Base-by-base conservation (phyloP, 1,140 invertebrate genomes). In the Thaumatotibia leucotreta region DNA sequence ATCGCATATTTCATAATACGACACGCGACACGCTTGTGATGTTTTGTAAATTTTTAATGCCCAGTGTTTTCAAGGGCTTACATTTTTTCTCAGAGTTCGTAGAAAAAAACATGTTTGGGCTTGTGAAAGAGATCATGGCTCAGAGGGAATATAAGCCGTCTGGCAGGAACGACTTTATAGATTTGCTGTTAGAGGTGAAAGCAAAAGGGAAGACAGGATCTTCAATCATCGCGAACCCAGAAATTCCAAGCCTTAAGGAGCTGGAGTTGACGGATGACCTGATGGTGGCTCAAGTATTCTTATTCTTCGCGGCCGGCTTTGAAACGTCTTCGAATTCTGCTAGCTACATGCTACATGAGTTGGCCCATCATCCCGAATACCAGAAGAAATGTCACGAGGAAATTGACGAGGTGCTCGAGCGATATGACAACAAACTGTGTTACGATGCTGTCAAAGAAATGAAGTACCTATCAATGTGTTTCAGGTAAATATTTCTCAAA, bases 301-400 rank as follows among this genome's bases (percentile, higher is more conserved):
- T 92, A 0, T 93, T 93, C 75, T 85, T 93, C 33, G 24, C 92
- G 3, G 93, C 90, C 11, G 35, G 35, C 11, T 39, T 39, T 5
- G 35, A 39, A n/a, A 39, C 35, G 35, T 39, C 35, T 2, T 39
- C 35, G 35, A 39, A 39, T 39, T 39, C 35, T 1, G n/a, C 35
- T n/a, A 39, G 35, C 35, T 39, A 54, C 92, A 92, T 11, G 94
- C 91, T 71, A 94, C 50, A 93, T 93, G 0, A 92, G 92, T 0
- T 86, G 92, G 91, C 92, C 0, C 63, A 50, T 50, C 49, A 50
- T 50, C 49, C 49, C 9, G 20, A 50, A 23, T 50, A 23, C 49
- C 49, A 50, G 10, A 50, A 23, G 22, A 23, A 50, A 14, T 50
- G 49, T 23, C 49, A 50, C 10, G 20, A 23, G 49, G 49, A 50